Percentiles rank a stretch among this genome's conserved stretches.
These are phyloP conservation scores for Berghia stephanieae DNA, from an alignment of 1,140 invertebrate genomes.

Conservation along the genomic window DNA sequence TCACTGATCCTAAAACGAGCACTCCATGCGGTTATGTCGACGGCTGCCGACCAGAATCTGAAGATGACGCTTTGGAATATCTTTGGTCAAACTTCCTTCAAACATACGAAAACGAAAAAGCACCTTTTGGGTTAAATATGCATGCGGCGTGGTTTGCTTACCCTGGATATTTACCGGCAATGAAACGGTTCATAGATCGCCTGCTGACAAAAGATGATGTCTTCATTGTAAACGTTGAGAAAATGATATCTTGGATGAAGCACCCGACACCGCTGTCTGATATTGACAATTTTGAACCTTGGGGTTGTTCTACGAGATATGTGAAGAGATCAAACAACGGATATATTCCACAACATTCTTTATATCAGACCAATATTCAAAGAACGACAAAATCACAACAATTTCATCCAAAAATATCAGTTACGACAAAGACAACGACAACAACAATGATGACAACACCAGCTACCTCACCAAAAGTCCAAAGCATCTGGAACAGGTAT, in stretches of 20 bases:
- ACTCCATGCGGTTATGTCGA: conserved; percentile 56
- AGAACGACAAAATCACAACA: too few relatives aligned
- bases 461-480: neutral
- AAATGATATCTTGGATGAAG: conserved; percentile 96
- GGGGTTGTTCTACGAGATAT: conserved; percentile 14
- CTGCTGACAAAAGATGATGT: conserved; percentile 76
- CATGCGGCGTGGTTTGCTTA: conserved; percentile 51
- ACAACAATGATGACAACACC: neutral
- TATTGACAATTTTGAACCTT: conserved; percentile 20
- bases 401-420: too few relatives aligned
- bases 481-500: too few relatives aligned
- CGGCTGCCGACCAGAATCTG: conserved; percentile 43
- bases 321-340: neutral
- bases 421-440: neutral
- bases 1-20: conserved; percentile 39
- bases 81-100: conserved; percentile 50
- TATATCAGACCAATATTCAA: neutral
- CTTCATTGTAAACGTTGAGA: conserved; percentile 91
- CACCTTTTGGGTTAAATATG: conserved; percentile 56
- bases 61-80: conserved; percentile 46
- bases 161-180: conserved; percentile 37
- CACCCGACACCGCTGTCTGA: conserved; percentile 72
- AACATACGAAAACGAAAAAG: conserved; percentile 46
- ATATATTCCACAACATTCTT: neutral
- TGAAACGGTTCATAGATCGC: conserved; percentile 44